Evolutionary conservation across 2,113 vertebrate genomes (phyloP).

Genomic region (Phaethornis superciliosus): DNA sequence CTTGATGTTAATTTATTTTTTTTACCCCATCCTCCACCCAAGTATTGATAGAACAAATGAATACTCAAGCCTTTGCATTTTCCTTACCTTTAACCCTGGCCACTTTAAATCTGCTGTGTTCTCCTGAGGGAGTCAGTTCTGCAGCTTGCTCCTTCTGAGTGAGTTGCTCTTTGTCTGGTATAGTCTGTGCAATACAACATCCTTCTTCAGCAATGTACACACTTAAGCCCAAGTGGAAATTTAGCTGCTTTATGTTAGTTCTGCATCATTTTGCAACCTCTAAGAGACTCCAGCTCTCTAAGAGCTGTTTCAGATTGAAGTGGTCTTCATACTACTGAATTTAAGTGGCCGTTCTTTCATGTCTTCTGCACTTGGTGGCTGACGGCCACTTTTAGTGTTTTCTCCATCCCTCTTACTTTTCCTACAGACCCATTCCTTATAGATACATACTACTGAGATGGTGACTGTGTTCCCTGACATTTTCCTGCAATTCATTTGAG

Average conservation of each 20-base stretch:
- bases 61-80: neutral
- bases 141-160: neutral
- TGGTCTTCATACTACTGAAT: neutral
- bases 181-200: neutral
- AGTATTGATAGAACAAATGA: neutral
- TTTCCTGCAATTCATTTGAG: neutral
- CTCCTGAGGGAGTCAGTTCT: neutral
- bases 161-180: neutral
- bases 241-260: neutral
- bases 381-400: neutral
- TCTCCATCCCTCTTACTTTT: neutral
- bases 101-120: neutral
- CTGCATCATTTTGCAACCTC: neutral
- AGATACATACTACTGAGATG: neutral
- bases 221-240: neutral
- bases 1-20: neutral
- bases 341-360: neutral
- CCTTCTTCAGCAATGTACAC: neutral
- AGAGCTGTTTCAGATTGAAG: neutral
- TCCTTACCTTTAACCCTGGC: neutral
- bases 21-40: neutral
- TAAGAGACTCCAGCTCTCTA: neutral
- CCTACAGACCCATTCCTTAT: neutral
- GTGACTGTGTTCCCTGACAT: neutral
- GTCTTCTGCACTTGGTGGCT: neutral